Conservation (phyloP, 2,113 vertebrate species). For the Oostethus manadensis region DNA sequence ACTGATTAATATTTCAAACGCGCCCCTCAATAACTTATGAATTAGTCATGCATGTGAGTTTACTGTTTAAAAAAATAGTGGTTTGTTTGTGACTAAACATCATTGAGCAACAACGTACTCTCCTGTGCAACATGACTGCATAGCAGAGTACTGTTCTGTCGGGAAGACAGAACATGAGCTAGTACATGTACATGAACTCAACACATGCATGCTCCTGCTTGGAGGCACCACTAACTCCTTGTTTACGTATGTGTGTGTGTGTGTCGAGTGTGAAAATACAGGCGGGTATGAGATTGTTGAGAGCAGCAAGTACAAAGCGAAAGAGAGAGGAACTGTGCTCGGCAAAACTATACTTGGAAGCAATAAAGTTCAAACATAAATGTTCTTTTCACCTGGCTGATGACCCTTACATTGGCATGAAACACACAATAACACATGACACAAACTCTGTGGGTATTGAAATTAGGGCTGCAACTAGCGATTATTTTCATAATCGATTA, state of each 20-base stretch:
- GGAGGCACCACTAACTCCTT: constrained; percentile 14
- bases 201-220: constrained; percentile 12
- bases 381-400: constrained; percentile 4
- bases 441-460: too few species aligned
- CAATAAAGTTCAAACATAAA: not conserved
- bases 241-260: not conserved
- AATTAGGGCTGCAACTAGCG: too few species aligned
- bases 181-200: constrained; percentile 8
- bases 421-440: not conserved
- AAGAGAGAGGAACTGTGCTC: constrained; percentile 50
- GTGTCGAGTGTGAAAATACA: constrained; percentile 52
- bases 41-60: constrained; percentile 34
- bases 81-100: constrained; percentile 1
- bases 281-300: constrained; percentile 53
- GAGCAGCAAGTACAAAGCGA: constrained; percentile 43
- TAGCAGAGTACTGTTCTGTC: constrained; percentile 4
- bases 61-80: constrained; percentile 16
- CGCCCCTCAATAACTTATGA: constrained; percentile 5
- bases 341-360: constrained; percentile 58
- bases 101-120: not conserved
- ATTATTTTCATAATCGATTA: too few species aligned
- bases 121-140: not conserved
- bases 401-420: constrained; percentile 7
- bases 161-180: constrained; percentile 2
- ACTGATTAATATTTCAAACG: constrained; percentile 38